Percentiles rank a stretch among this genome's conserved stretches.
These are phyloP conservation scores for Aphelinus atriplicis DNA, from an alignment of 1,140 invertebrate genomes.

Conservation along the genomic window DNA sequence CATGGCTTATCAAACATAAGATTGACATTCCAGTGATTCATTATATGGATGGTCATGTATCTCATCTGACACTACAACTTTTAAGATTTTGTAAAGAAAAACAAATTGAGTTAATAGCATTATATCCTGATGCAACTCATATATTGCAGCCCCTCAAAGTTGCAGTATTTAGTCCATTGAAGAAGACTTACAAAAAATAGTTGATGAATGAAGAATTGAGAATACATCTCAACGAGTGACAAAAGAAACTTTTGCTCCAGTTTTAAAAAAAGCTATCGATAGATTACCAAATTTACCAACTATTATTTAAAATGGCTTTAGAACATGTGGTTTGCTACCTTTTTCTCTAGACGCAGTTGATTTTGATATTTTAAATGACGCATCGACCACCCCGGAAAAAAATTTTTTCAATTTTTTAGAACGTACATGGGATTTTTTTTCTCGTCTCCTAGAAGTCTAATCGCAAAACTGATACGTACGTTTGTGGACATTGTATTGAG, in stretches of 20 bases:
- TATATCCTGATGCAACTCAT: slow-evolving; percentile 48
- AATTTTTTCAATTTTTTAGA: too few species aligned
- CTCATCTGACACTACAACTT: slow-evolving; percentile 52
- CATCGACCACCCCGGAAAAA: too few species aligned
- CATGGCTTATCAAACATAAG: slow-evolving; percentile 48
- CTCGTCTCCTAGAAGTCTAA: too few species aligned
- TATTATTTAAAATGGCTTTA: not conserved
- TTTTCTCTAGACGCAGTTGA: not conserved
- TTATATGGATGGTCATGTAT: slow-evolving; percentile 61
- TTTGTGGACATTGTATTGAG: too few species aligned
- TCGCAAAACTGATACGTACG: too few species aligned
- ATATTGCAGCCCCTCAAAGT: slow-evolving; percentile 53
- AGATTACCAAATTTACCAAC: not conserved
- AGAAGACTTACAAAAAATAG: slow-evolving; percentile 44
- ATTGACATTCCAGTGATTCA: slow-evolving; percentile 51
- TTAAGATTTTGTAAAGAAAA: slow-evolving; percentile 56
- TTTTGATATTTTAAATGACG: not conserved
- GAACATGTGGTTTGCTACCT: not conserved
- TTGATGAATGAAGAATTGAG: slow-evolving; percentile 37
- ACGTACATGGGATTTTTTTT: too few species aligned
- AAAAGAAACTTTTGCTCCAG: slow-evolving; percentile 40
- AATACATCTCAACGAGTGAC: slow-evolving; percentile 35
- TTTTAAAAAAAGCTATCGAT: slow-evolving; percentile 33
- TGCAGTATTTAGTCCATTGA: slow-evolving; percentile 49
- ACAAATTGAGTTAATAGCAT: slow-evolving; percentile 49